A percentile compares a stretch with the other conserved stretches of the same genome.
phyloP scores from a whole-genome alignment of 2,888 invertebrate genomes.

The Leptodirus hochenwartii region DNA sequence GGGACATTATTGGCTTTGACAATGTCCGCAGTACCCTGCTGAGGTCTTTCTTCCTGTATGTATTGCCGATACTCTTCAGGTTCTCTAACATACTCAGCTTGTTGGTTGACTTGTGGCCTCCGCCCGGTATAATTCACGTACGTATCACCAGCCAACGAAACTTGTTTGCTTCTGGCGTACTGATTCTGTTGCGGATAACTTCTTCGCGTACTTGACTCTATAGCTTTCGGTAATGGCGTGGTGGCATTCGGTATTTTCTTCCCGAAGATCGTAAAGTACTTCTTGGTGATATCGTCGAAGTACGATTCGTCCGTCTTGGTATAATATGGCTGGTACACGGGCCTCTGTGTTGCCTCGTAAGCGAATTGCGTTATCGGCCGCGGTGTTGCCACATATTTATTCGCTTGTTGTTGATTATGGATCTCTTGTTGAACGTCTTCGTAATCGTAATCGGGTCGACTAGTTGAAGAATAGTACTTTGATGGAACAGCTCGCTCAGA shows the following conservation, averaged over 20 bases:
- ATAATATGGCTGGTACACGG: constrained; percentile 39
- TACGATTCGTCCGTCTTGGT: constrained; percentile 51
- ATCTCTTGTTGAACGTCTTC: constrained; percentile 25
- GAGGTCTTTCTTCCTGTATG: constrained; percentile 17
- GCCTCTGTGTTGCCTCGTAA: constrained; percentile 25
- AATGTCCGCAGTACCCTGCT: constrained; percentile 14
- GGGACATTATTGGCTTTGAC: constrained; percentile 13
- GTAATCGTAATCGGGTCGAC: constrained; percentile 29
- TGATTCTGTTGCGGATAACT: constrained; percentile 9
- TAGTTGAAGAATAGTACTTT: constrained; percentile 33
- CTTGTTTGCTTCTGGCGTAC: constrained; percentile 9
- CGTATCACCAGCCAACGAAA: constrained; percentile 45
- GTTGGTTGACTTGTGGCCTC: constrained; percentile 43
- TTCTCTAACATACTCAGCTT: neutral
- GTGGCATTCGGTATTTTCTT: constrained; percentile 39
- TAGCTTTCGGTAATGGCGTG: constrained; percentile 20
- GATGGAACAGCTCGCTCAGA: constrained; percentile 32
- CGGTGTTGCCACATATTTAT: constrained; percentile 14
- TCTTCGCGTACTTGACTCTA: constrained; percentile 6
- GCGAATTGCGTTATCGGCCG: constrained; percentile 20
- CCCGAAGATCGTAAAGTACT: constrained; percentile 56
- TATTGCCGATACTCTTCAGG: neutral
- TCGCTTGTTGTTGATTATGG: constrained; percentile 7
- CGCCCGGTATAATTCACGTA: constrained; percentile 52
- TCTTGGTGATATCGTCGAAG: constrained; percentile 54